These are phyloP conservation scores for Nycticryphes semicollaris DNA, from an alignment of 2,113 vertebrate genomes.

Conservation along the genomic window DNA sequence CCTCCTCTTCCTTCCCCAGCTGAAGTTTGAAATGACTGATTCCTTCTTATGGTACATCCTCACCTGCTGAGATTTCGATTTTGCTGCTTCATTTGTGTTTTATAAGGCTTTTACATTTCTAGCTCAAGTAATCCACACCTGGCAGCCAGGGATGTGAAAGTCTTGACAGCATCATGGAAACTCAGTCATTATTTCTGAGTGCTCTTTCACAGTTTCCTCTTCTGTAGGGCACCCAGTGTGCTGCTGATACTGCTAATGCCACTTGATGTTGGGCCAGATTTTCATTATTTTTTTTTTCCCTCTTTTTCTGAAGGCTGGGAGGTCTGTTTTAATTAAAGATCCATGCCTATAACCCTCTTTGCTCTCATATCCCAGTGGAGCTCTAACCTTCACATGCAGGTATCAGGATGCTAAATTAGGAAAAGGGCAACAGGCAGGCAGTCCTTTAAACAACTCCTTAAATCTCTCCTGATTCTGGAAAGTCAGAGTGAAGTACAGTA, in stretches of 20 bases:
- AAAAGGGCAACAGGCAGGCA: neutral
- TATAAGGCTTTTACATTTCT: slow-evolving; percentile 43
- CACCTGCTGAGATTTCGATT: neutral
- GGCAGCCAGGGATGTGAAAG: slow-evolving; percentile 16
- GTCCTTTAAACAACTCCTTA: neutral
- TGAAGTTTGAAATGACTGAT: neutral
- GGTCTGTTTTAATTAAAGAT: slow-evolving; percentile 47
- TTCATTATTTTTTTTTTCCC: neutral
- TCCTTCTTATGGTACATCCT: neutral
- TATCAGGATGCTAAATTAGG: neutral
- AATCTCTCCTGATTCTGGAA: neutral
- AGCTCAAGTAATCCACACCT: slow-evolving; percentile 53
- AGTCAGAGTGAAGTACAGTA: neutral
- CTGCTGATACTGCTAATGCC: neutral
- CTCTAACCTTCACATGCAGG: neutral
- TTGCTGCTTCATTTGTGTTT: slow-evolving; percentile 47
- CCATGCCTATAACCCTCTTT: neutral
- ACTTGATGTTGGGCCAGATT: slow-evolving; percentile 12
- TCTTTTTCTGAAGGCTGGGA: neutral
- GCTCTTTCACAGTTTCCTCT: neutral
- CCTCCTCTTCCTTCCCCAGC: neutral
- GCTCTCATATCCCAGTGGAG: neutral
- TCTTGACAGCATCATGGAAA: slow-evolving; percentile 56
- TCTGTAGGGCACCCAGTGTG: slow-evolving; percentile 4
- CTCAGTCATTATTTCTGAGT: slow-evolving; percentile 38